Evolutionary conservation across 1,140 invertebrate species (phyloP).

Genomic region (Bombus superbus): DNA sequence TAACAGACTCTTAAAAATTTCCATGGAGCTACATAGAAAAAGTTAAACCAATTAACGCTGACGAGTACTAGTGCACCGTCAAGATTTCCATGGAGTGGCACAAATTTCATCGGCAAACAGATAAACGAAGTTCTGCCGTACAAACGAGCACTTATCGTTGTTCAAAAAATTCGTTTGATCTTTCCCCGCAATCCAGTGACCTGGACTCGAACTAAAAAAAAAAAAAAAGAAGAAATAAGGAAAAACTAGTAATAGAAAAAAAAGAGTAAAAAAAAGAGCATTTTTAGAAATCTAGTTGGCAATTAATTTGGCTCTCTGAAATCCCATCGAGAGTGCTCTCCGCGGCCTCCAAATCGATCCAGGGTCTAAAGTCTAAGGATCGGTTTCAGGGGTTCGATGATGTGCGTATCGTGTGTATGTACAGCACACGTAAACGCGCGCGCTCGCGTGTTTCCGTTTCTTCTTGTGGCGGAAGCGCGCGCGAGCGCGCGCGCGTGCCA

Average conservation of each 20-base stretch:
- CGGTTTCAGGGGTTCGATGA: slow-evolving; percentile 53
- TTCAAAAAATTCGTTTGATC: neutral
- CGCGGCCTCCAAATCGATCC: slow-evolving; percentile 52
- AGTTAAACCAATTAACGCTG: neutral
- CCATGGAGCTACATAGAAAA: neutral
- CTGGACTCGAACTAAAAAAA: neutral
- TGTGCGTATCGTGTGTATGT: slow-evolving; percentile 58
- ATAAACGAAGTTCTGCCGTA: neutral
- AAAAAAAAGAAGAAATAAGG: neutral
- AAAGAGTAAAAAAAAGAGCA: neutral
- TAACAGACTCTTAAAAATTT: no score
- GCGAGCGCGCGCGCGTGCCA: neutral
- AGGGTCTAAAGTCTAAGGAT: slow-evolving; percentile 63
- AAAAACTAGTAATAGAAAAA: neutral
- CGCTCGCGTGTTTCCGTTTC: neutral
- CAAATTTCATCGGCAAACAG: neutral
- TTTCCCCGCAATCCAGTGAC: neutral
- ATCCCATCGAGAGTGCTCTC: slow-evolving; percentile 35
- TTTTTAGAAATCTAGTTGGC: neutral
- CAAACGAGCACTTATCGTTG: neutral
- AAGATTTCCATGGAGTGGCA: neutral
- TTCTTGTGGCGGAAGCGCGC: neutral
- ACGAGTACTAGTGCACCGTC: neutral
- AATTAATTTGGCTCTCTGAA: neutral
- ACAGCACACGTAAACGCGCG: slow-evolving; percentile 28